A percentile compares a stretch with the other conserved stretches of the same genome.
Evolutionary conservation across 2,888 invertebrate genomes (phyloP).

Genomic region (Xestia ashworthii): DNA sequence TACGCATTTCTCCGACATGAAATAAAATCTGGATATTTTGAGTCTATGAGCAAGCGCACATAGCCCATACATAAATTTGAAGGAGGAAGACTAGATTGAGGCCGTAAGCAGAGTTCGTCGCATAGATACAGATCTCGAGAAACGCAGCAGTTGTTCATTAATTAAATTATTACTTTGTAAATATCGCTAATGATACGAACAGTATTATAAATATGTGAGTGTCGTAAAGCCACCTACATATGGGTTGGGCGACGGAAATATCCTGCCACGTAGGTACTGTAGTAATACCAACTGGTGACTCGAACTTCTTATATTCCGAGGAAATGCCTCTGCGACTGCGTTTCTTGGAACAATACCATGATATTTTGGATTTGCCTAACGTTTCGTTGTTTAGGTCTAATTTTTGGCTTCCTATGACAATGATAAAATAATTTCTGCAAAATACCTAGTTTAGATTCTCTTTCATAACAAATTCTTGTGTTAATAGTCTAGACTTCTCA

Average conservation of each 20-base stretch:
- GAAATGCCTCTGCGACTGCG: constrained; percentile 66
- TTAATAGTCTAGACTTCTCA: not conserved
- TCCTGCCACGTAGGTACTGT: constrained; percentile 74
- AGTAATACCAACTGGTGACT: constrained; percentile 68
- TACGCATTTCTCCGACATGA: constrained; percentile 47
- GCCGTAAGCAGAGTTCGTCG: constrained; percentile 16
- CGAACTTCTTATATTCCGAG: constrained; percentile 69
- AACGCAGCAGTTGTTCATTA: constrained; percentile 53
- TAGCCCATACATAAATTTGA: constrained; percentile 38
- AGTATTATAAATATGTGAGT: constrained; percentile 68
- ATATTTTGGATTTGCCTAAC: constrained; percentile 11
- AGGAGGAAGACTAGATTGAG: constrained; percentile 34
- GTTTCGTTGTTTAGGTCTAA: not conserved
- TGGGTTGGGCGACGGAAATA: constrained; percentile 76
- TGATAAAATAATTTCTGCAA: not conserved
- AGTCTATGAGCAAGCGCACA: constrained; percentile 46
- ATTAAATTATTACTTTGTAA: constrained; percentile 69
- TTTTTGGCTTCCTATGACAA: not conserved
- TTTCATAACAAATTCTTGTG: not conserved
- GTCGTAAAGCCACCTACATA: constrained; percentile 76
- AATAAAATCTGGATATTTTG: constrained; percentile 54
- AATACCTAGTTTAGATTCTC: not conserved
- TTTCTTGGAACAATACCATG: constrained; percentile 67
- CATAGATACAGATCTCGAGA: constrained; percentile 31
- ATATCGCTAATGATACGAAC: constrained; percentile 65